A percentile compares a stretch with the other conserved stretches of the same genome.
Evolutionary conservation across 2,797 vertebrate species (phyloP).

Genomic region (Smutsia temminckii): DNA sequence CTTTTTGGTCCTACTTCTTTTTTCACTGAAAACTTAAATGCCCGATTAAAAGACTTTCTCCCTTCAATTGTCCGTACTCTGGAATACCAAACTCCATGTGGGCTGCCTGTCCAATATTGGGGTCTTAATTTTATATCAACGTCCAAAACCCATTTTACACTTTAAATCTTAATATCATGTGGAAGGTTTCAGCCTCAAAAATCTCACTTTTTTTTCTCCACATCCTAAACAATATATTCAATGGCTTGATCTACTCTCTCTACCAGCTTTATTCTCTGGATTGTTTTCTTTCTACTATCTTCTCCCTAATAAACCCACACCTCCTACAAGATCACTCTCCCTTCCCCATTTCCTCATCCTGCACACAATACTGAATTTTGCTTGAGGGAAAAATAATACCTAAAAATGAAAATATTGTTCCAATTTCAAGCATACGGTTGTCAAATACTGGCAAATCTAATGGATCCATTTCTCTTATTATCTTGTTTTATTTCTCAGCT

Average conservation of each 20-base stretch:
- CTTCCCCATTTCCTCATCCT: neutral
- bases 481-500: neutral
- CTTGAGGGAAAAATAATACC: neutral
- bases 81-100: neutral
- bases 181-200: neutral
- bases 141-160: neutral
- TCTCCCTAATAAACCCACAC: accelerated
- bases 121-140: neutral
- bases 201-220: neutral
- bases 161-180: neutral
- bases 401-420: neutral
- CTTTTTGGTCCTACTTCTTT: neutral
- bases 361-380: neutral
- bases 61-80: neutral
- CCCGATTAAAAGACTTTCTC: neutral
- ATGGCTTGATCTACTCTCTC: neutral
- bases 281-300: neutral
- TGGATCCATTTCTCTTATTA: neutral
- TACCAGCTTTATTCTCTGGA: accelerated
- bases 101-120: neutral
- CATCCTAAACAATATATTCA: neutral
- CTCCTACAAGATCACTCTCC: neutral
- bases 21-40: neutral
- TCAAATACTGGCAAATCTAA: neutral
- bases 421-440: neutral